Evolutionary conservation across 1,140 invertebrate species (phyloP).

Genomic region (Drosophila ogumai): DNA sequence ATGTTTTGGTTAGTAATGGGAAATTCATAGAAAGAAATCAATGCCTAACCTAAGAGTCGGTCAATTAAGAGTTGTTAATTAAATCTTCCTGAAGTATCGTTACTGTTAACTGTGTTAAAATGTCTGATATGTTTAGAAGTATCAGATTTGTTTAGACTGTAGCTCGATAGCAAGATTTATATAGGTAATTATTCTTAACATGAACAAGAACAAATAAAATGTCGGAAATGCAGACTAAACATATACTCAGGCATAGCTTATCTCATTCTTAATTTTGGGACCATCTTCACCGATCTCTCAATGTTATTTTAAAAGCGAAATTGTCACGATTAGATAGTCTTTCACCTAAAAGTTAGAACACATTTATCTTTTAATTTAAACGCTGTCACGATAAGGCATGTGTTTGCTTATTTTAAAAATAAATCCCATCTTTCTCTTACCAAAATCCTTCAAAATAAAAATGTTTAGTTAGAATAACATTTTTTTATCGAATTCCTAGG

Average conservation of each 20-base stretch:
- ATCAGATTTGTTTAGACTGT: too few relatives aligned
- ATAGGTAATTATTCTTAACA: too few relatives aligned
- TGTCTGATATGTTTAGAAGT: background rate
- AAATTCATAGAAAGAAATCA: background rate
- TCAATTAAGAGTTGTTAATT: too few relatives aligned
- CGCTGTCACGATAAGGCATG: slow-evolving; percentile 1
- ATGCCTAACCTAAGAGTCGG: too few relatives aligned
- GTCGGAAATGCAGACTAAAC: slow-evolving; percentile 9
- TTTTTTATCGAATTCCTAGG: background rate
- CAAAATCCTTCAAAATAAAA: background rate
- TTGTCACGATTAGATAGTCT: slow-evolving; percentile 12
- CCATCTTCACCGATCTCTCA: slow-evolving; percentile 8
- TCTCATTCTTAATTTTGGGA: background rate
- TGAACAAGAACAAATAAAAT: background rate
- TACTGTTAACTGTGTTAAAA: too few relatives aligned
- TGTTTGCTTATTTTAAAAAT: background rate
- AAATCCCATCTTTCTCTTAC: slow-evolving; percentile 5
- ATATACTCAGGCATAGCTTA: background rate
- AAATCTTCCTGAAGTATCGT: too few relatives aligned
- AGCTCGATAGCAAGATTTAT: too few relatives aligned
- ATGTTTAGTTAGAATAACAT: background rate
- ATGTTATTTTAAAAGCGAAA: slow-evolving; percentile 6
- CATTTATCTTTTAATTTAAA: slow-evolving; percentile 15
- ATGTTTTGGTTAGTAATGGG: background rate
- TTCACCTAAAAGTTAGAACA: slow-evolving; percentile 3